These are phyloP conservation scores for Colius striatus DNA, from an alignment of 2,113 vertebrate species.

Conservation along the genomic window DNA sequence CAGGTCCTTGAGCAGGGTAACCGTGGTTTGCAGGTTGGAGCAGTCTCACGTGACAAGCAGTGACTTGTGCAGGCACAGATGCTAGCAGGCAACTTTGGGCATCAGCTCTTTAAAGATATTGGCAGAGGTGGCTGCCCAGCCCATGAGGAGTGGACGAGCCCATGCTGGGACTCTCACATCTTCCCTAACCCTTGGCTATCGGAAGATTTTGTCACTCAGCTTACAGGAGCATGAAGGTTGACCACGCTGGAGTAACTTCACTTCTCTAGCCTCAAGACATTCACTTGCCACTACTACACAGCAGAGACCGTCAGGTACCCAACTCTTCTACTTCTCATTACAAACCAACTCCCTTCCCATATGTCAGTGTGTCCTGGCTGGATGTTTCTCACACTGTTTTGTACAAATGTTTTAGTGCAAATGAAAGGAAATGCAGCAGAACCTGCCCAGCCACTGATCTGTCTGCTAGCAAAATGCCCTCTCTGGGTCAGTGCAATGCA, in stretches of 20 bases:
- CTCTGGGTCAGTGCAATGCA: not conserved
- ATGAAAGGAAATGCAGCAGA: constrained; percentile 33
- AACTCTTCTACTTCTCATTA: not conserved
- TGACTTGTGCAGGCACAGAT: not conserved
- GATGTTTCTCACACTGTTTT: rapidly evolving
- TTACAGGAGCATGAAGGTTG: not conserved
- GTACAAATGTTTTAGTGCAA: not conserved
- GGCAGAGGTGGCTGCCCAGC: not conserved
- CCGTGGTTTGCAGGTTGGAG: not conserved
- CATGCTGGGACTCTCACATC: not conserved
- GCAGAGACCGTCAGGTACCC: not conserved
- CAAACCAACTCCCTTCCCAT: not conserved
- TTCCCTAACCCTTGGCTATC: not conserved
- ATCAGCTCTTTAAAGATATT: not conserved
- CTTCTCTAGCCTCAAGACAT: not conserved
- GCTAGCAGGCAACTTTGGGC: not conserved
- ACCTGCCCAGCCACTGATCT: constrained; percentile 19
- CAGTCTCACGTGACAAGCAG: rapidly evolving
- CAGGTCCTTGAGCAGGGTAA: not conserved
- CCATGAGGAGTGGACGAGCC: not conserved
- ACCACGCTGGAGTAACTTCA: not conserved
- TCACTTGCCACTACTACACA: not conserved
- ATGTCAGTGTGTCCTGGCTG: not conserved
- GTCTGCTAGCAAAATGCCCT: not conserved
- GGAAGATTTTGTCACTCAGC: not conserved